A percentile compares a stretch with the other conserved stretches of the same genome.
phyloP scores from a whole-genome alignment of 2,888 invertebrate species.

The Papilio gigon region DNA sequence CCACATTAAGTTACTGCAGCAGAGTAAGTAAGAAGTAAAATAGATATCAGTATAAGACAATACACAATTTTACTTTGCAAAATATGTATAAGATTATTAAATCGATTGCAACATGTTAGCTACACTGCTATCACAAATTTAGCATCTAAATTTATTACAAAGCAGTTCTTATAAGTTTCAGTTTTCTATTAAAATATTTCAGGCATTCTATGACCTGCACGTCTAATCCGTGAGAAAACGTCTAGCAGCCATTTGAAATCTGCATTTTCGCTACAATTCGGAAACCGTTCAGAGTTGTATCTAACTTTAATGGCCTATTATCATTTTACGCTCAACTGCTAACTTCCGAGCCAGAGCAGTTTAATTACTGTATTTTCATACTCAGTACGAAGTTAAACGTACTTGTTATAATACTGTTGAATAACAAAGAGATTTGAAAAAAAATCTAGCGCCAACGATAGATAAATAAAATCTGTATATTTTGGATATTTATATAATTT shows the following conservation, averaged over 20 bases:
- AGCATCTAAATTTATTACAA: no score
- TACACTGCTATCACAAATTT: no score
- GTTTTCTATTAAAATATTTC: neutral
- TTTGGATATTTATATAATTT: neutral
- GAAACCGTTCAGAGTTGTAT: constrained; percentile 20
- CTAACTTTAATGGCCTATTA: constrained; percentile 27
- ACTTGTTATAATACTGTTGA: constrained; percentile 21
- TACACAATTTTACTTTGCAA: no score
- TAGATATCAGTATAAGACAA: no score
- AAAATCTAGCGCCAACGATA: neutral
- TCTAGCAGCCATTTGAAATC: constrained; percentile 19
- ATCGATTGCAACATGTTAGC: no score
- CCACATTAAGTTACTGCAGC: no score
- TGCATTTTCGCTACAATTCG: constrained; percentile 10
- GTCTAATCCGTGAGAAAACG: constrained; percentile 7
- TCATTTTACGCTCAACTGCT: constrained; percentile 30
- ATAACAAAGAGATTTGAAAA: constrained; percentile 17
- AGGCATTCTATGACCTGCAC: neutral
- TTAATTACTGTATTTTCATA: constrained; percentile 35
- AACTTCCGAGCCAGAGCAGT: constrained; percentile 31
- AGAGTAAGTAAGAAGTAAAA: no score
- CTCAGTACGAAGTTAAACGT: constrained; percentile 15
- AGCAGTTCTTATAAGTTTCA: no score
- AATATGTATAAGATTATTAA: no score
- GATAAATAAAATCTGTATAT: neutral